Conservation (phyloP, 2,797 vertebrate species). For the Hemibagrus guttatus region DNA sequence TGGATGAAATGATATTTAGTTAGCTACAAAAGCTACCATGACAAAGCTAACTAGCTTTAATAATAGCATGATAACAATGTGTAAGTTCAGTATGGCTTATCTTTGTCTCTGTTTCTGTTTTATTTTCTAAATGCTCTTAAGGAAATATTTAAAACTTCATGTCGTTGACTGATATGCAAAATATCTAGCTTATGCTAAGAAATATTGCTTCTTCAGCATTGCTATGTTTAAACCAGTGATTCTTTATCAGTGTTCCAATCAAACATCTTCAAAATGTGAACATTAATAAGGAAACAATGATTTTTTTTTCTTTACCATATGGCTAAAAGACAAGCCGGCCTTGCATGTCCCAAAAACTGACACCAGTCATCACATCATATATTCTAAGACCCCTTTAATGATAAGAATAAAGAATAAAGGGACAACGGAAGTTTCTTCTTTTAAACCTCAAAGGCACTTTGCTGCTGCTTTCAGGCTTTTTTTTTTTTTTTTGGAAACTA, state of each 20-base stretch:
- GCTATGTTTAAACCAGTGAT: not conserved
- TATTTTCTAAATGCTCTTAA: not conserved
- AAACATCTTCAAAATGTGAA: not conserved
- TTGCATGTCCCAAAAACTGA: not conserved
- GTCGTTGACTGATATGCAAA: not conserved
- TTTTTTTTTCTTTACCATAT: not conserved
- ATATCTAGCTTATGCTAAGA: not conserved
- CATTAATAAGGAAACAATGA: not conserved
- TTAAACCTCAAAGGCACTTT: constrained; percentile 39
- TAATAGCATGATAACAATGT: not conserved
- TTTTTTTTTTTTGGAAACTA: not conserved
- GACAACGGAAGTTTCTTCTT: constrained; percentile 20
- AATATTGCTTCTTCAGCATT: not conserved
- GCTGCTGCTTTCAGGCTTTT: constrained; percentile 7
- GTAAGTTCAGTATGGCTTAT: not conserved
- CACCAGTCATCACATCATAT: constrained; percentile 8
- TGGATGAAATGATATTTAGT: not conserved
- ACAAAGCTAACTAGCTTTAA: not conserved
- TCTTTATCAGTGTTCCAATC: not conserved
- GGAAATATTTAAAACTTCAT: not conserved
- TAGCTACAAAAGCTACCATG: not conserved
- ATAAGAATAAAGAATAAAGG: not conserved
- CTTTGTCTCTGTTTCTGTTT: not conserved
- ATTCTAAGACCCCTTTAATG: constrained; percentile 14
- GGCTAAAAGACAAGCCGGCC: not conserved